Conservation (phyloP, 2,888 invertebrate genomes). For the Digitonthophagus gazella region DNA sequence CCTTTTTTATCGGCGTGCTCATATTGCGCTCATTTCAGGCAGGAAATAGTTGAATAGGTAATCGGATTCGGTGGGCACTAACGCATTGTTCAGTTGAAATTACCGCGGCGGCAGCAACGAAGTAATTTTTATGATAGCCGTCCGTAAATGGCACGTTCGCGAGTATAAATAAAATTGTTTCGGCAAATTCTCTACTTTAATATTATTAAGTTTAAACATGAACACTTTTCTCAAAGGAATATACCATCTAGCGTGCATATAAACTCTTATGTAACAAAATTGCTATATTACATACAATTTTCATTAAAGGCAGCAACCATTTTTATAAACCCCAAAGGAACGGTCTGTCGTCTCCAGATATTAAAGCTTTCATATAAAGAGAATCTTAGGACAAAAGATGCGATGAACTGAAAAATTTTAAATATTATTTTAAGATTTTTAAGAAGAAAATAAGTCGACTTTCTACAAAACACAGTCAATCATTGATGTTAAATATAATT, state of each 20-base stretch:
- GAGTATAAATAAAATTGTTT: background rate
- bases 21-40: conserved; percentile 3
- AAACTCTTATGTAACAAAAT: background rate
- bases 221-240: background rate
- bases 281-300: no score
- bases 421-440: no score
- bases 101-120: background rate
- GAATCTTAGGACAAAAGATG: no score
- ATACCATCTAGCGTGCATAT: background rate
- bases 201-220: background rate
- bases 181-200: background rate
- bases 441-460: no score
- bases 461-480: no score
- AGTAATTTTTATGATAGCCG: background rate
- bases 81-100: background rate
- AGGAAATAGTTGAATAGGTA: conserved; percentile 11
- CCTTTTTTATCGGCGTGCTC: background rate
- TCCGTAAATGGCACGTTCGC: background rate
- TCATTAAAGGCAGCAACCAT: background rate
- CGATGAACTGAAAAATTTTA: no score
- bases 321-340: background rate
- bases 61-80: background rate
- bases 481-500: no score
- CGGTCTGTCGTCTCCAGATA: background rate
- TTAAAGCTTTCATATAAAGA: background rate